Conservation (phyloP, 2,888 invertebrate species). For the Fabriciana adippe region DNA sequence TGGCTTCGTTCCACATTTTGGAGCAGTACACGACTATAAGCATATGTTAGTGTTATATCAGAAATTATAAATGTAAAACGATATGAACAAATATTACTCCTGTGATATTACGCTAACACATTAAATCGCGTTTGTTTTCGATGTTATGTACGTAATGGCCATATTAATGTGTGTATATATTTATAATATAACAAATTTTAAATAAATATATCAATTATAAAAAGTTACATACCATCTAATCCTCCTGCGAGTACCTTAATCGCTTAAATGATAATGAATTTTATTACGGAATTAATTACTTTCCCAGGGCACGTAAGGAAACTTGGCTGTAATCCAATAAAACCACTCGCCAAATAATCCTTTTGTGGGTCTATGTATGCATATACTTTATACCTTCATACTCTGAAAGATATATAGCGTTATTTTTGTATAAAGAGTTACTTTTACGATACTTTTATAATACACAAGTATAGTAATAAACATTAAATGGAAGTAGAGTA, state of each 20-base stretch:
- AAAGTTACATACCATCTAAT: background rate
- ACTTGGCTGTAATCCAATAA: slow-evolving; percentile 30
- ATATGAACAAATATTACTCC: background rate
- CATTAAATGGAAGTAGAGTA: too few species aligned
- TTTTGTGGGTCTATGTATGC: slow-evolving; percentile 14
- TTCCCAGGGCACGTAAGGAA: slow-evolving; percentile 23
- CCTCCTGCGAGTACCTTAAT: background rate
- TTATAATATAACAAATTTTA: too few species aligned
- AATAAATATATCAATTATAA: too few species aligned
- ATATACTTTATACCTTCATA: slow-evolving; percentile 1
- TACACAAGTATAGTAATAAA: too few species aligned
- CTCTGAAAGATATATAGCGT: background rate
- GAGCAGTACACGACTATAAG: slow-evolving; percentile 23
- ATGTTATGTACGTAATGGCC: too few species aligned
- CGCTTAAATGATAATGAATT: slow-evolving; percentile 20
- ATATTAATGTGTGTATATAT: too few species aligned
- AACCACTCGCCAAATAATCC: slow-evolving; percentile 30
- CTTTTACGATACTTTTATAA: too few species aligned
- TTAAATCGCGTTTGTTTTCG: background rate
- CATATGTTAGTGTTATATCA: slow-evolving; percentile 25
- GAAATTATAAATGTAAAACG: slow-evolving; percentile 10
- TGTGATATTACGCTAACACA: too few species aligned
- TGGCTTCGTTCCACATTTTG: slow-evolving; percentile 35
- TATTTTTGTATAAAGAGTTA: too few species aligned
- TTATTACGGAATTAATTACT: slow-evolving; percentile 25